These are phyloP conservation scores for Python bivittatus DNA, from an alignment of 2,113 vertebrate species.

Conservation along the genomic window DNA sequence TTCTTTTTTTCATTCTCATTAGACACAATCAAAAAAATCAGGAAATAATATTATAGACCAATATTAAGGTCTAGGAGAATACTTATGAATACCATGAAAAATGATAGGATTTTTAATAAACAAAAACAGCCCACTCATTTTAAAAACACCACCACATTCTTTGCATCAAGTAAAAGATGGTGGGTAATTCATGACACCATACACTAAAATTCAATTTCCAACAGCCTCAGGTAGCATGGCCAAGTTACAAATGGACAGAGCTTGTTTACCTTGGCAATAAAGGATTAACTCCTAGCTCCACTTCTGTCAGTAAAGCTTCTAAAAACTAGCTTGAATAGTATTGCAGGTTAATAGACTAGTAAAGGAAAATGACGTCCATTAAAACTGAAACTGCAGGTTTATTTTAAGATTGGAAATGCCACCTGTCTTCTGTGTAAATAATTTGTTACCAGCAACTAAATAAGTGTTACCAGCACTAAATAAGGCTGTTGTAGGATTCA, in stretches of 20 bases:
- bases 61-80: not conserved
- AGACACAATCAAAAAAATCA: not conserved
- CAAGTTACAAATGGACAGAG: not conserved
- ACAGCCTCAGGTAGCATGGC: not conserved
- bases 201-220: not conserved
- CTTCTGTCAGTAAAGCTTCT: not conserved
- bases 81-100: not conserved
- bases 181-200: not conserved
- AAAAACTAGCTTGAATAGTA: not conserved
- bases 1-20: not conserved
- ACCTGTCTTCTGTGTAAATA: not conserved
- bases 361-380: not conserved
- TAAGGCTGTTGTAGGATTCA: not conserved
- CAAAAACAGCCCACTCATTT: not conserved
- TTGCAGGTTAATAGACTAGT: not conserved
- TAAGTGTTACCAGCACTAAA: not conserved
- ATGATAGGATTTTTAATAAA: not conserved
- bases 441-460: not conserved
- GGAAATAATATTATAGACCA: not conserved
- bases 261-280: not conserved
- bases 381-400: not conserved
- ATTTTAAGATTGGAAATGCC: not conserved
- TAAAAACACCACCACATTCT: not conserved
- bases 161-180: no score
- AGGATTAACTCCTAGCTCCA: not conserved